Evolutionary conservation across 2,113 vertebrate genomes (phyloP), one percentile per base, ranked within the genome.

Genomic region (Stigmatopora nigra): DNA sequence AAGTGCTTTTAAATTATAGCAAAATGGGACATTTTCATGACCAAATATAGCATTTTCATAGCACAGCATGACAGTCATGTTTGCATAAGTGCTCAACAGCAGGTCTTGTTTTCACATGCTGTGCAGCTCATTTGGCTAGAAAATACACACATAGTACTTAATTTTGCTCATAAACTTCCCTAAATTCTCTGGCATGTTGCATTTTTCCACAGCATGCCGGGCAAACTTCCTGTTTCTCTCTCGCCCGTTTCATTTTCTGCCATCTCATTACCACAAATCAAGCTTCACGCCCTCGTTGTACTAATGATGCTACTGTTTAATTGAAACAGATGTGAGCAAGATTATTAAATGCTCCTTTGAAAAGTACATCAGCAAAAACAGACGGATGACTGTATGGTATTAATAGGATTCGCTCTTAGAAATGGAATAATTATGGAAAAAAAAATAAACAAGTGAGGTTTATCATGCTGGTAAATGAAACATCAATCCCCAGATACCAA

Each of bases 191-290:
- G 59, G 41, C 19, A 45, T 61, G n/a, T 61, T 61, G 58, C 58
- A 14, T 44, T 20, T 44, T n/a, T 20, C 38, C n/a, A 6, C 38
- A 20, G 11, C 36, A 56, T 16, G 53, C 53, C 10, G 53, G 11
- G 20, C 16, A 22, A 56, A 61, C 59, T 45, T 20, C 36, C 12
- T n/a, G 6, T 14, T 45, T 45, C n/a, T 20, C n/a, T 20, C 41
- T 45, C 12, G 41, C 41, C 19, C 1, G n/a, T 15, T 22, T 61
- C n/a, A 6, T 61, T 45, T 31, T 65, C 69, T 73, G 77, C 77
- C 82, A 79, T 70, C 76, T 78, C 78, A 80, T 84, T 79, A 77
- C 55, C 65, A 65, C 76, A 45, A 72, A 72, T 77, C 70, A 51
- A 75, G 66, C 74, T 65, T 61, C 64, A 67, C 38, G 15, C 61